Base-by-base conservation (phyloP, 2,113 vertebrate genomes). In the Mastomys natalensis region DNA sequence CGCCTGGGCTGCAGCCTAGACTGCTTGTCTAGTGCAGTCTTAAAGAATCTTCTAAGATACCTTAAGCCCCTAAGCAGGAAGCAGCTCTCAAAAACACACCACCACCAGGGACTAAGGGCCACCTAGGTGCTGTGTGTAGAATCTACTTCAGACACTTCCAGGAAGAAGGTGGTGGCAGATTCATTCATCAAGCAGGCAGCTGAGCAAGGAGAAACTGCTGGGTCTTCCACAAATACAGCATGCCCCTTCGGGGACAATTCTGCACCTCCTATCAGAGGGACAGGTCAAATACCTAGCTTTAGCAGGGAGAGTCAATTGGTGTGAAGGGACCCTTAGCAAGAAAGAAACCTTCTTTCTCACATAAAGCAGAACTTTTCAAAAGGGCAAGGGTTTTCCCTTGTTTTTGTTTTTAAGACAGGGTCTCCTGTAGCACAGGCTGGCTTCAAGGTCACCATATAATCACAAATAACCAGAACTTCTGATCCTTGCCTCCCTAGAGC, bases 311-410 rank as follows among this genome's bases (percentile, higher is more conserved):
- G 73, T n/a, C 80, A 68, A 74, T 2, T 1, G 0, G 1, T 7
- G 10, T 66, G 16, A 66, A 62, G 87, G 31, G 16, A 64, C 45
- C 76, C 90, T 82, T 34, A 70, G 26, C 43, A 64, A 45, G 66
- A 80, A 77, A 94, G 60, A 87, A 5, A 2, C 7, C 43, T 55
- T 94, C 64, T 45, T 89, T 53, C 94, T 62, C 68, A 92, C 22
- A 77, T 37, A 92, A 95, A 87, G 40, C 82, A 80, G 76, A 94
- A 72, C 60, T 22, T 60, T 60, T n/a, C 51, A 51, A 78, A 78
- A 34, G 45, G 76, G 15, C 76, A 37, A 3, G 72, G 19, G 1
- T 72, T 76, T 45, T 6, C 12, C 12, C 7, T 48, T 15, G 26
- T 77, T 45, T 53, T 78, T 43, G 40, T 24, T 43, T 43, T 74